Evolutionary conservation across 2,797 vertebrate genomes (phyloP).

Genomic region (Rhincodon typus): DNA sequence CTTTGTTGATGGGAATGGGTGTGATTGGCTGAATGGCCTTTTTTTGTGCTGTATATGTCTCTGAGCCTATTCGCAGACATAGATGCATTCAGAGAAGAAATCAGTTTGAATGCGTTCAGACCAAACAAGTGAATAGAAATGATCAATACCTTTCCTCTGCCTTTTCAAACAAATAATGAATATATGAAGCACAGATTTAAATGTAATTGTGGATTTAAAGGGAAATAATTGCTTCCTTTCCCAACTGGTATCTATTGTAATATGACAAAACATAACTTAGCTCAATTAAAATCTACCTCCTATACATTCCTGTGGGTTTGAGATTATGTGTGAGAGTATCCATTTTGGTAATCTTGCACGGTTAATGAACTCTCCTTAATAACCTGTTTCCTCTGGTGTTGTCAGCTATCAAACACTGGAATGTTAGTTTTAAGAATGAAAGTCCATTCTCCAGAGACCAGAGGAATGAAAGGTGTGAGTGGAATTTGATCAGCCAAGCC

Average conservation of each 20-base stretch:
- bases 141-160: background rate
- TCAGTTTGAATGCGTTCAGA: background rate
- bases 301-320: background rate
- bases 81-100: background rate
- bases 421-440: slow-evolving; percentile 9
- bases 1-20: no score
- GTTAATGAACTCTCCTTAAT: background rate
- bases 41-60: no score
- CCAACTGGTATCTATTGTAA: background rate
- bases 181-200: background rate
- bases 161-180: background rate
- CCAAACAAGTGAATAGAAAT: background rate
- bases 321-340: background rate
- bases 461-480: background rate
- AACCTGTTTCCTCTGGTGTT: background rate
- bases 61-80: background rate
- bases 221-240: background rate
- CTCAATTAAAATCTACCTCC: background rate
- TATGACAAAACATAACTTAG: background rate
- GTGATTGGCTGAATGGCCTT: no score
- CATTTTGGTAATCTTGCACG: background rate
- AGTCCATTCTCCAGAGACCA: background rate
- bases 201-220: background rate
- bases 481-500: slow-evolving; percentile 36
- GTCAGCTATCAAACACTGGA: background rate